Percentiles rank a stretch among this genome's conserved stretches.
phyloP scores from a whole-genome alignment of 2,888 invertebrate genomes.

The Elysia crispata region DNA sequence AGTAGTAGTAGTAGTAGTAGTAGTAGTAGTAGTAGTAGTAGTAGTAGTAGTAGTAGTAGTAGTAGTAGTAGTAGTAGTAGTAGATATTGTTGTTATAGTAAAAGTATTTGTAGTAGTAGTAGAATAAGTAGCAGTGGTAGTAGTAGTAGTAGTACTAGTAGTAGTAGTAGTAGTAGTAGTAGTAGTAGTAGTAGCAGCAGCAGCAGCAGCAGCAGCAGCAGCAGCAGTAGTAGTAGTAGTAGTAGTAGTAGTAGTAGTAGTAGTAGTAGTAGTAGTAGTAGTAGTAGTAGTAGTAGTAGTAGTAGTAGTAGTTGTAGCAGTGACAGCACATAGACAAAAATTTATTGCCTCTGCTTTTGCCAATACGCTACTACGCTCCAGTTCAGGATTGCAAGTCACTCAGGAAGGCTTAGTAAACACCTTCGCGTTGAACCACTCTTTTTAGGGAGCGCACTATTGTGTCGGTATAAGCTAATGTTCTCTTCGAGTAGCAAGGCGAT shows the following conservation, averaged over 20 bases:
- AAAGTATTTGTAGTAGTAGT: too few species aligned
- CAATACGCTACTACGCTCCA: too few species aligned
- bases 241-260: slow-evolving; percentile 9
- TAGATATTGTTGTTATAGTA: too few species aligned
- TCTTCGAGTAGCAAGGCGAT: too few species aligned
- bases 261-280: slow-evolving; percentile 9
- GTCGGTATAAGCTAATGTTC: too few species aligned
- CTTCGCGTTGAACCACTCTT: too few species aligned
- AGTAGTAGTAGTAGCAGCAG: slow-evolving; percentile 1
- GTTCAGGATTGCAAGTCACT: too few species aligned
- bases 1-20: slow-evolving; percentile 9
- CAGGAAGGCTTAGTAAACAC: too few species aligned
- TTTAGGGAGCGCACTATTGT: too few species aligned
- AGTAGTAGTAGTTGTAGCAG: too few species aligned
- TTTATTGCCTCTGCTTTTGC: background rate
- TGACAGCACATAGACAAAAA: background rate
- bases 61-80: slow-evolving; percentile 9
- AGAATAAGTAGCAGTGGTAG: too few species aligned
- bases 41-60: slow-evolving; percentile 9
- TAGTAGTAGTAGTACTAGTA: background rate
- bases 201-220: background rate
- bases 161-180: slow-evolving; percentile 9
- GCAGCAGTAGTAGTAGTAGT: slow-evolving; percentile 3
- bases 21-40: slow-evolving; percentile 9
- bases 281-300: background rate